Evolutionary conservation across 1,140 invertebrate genomes (phyloP).

Genomic region (Eumaeus atala): DNA sequence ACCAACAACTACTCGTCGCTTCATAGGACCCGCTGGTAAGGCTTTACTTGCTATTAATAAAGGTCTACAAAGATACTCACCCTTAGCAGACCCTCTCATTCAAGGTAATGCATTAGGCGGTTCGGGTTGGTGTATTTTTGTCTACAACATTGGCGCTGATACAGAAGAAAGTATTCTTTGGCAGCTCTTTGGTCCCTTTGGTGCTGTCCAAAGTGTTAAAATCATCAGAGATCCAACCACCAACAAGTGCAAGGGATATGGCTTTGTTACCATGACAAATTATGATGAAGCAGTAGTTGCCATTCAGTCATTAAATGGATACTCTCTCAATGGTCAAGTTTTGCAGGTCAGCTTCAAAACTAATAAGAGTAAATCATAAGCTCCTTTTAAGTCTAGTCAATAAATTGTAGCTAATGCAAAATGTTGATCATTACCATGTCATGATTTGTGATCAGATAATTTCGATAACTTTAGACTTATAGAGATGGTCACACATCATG

Average conservation of each 20-base stretch:
- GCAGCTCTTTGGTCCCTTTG: slow-evolving; percentile 95
- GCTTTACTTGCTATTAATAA: slow-evolving; percentile 91
- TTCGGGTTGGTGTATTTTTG: slow-evolving; percentile 93
- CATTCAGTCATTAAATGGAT: slow-evolving; percentile 92
- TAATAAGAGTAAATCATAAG: slow-evolving; percentile 81
- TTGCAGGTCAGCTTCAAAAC: slow-evolving; percentile 94
- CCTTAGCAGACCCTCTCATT: slow-evolving; percentile 85
- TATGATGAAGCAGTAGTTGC: slow-evolving; percentile 93
- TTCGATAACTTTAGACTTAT: slow-evolving; percentile 45
- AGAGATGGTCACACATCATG: slow-evolving; percentile 55
- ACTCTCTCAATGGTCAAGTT: slow-evolving; percentile 89
- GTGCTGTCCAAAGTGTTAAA: slow-evolving; percentile 93
- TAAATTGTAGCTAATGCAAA: slow-evolving; percentile 72
- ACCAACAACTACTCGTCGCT: slow-evolving; percentile 70
- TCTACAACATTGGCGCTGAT: slow-evolving; percentile 94
- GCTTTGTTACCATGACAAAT: slow-evolving; percentile 95
- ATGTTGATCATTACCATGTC: slow-evolving; percentile 68
- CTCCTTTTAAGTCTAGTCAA: slow-evolving; percentile 63
- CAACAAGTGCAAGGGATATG: slow-evolving; percentile 95
- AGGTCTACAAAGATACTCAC: slow-evolving; percentile 90
- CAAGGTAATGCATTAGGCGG: slow-evolving; percentile 84
- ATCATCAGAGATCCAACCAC: slow-evolving; percentile 91
- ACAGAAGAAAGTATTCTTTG: slow-evolving; percentile 93
- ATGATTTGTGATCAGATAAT: slow-evolving; percentile 53
- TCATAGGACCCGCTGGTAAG: slow-evolving; percentile 77